Evolutionary conservation across 53 echinoderm and acorn worm genomes (phyloP), one percentile per base, ranked within the genome.

Genomic region (Zoroaster sp.): DNA sequence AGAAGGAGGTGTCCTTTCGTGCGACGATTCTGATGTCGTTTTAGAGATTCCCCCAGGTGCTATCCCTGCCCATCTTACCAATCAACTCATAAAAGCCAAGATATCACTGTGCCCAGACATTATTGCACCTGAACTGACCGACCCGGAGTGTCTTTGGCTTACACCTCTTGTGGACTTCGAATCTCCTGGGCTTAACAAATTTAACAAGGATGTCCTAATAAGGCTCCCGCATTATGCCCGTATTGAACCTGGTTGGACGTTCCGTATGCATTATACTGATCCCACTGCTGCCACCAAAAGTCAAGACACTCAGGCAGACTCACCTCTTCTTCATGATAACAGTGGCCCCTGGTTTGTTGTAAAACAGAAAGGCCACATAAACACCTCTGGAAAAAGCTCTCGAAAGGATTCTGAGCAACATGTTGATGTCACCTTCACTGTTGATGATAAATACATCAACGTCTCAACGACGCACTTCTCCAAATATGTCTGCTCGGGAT

Each of bases 31-130:
- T 0, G 90, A 87, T 21, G 92, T 94, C 28, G 51, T 75, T 40
- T 31, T 94, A 52, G 80, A 89, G 38, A 88, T 94, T 31, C 94
- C 94, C 13, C 87, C 92, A 34, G 94, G 94, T 13, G 94, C 94
- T 18, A 94, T 94, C 40, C 92, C 94, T 28, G 32, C 89, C 2
- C 28, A 37, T 32, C 54, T 40, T 23, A 23, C 43, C 7, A 30
- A 37, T 9, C 94, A 94, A n/a, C 41, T 86, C 54, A 90, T 94
- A 11, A 73, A 87, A 36, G 92, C 87, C 9, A 79, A 83, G 28
- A 87, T 94, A 0, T 87, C 87, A 8, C 87, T 90, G n/a, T 69
- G 63, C 8, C 67, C 87, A 11, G 74, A 73, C 13, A 14, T 40
- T 4, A 40, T 89, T 40, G 91, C 80, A 31, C 83, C 89, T 6